These are phyloP conservation scores for Triplophysa bombifrons DNA, from an alignment of 2,797 vertebrate species.

Conservation along the genomic window DNA sequence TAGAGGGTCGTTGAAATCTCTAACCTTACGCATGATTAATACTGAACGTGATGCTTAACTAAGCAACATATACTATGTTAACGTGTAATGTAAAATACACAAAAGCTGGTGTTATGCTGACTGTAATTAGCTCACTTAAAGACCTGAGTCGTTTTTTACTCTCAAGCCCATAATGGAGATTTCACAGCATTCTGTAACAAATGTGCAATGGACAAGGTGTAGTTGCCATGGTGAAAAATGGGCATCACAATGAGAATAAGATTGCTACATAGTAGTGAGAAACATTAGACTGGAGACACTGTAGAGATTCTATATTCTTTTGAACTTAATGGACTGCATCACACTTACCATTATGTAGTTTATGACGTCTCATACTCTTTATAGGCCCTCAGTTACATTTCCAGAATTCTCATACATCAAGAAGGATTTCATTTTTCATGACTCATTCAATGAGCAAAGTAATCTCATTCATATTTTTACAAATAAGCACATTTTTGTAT, in stretches of 20 bases:
- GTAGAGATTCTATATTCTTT: neutral
- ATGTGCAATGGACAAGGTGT: constrained; percentile 10
- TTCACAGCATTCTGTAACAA: constrained; percentile 30
- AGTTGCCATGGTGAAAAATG: constrained; percentile 50
- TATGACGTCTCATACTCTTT: neutral
- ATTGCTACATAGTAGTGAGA: constrained; percentile 15
- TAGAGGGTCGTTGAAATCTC: neutral
- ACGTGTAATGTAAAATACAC: neutral
- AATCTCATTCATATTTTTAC: neutral
- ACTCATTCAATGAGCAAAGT: neutral
- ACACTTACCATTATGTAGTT: neutral
- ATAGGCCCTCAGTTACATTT: neutral
- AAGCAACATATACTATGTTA: neutral
- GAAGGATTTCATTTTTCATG: neutral
- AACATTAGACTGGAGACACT: constrained; percentile 4
- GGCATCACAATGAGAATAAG: constrained; percentile 14
- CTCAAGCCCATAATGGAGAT: constrained; percentile 33
- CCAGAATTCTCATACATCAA: neutral
- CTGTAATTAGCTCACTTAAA: constrained; percentile 10
- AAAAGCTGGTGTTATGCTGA: neutral
- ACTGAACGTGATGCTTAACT: neutral
- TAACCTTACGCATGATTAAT: neutral
- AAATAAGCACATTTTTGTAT: neutral
- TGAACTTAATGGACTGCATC: constrained; percentile 3
- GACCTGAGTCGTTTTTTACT: constrained; percentile 1